Conservation (phyloP, 2,888 invertebrate species). For the Lacanobia wlatinum region DNA sequence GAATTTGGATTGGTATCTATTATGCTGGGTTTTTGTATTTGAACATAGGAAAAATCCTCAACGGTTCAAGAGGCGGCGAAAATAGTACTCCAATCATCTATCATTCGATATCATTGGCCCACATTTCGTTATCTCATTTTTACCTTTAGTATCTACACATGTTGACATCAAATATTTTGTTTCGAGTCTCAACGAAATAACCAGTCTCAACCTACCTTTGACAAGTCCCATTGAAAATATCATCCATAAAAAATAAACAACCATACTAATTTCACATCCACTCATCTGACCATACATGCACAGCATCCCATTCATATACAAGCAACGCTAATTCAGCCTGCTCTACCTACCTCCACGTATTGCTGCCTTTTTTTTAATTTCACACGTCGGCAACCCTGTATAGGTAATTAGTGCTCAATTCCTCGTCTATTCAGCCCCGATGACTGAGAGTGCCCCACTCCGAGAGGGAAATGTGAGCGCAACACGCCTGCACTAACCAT, state of each 20-base stretch:
- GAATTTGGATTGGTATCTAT: too few species aligned
- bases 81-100: too few species aligned
- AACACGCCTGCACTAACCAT: slow-evolving; percentile 33
- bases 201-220: background rate
- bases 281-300: slow-evolving; percentile 22
- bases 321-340: slow-evolving; percentile 45
- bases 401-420: slow-evolving; percentile 90
- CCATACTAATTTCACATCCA: slow-evolving; percentile 4
- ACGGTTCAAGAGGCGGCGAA: too few species aligned
- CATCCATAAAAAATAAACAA: background rate
- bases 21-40: too few species aligned
- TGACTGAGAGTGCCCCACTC: slow-evolving; percentile 80
- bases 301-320: slow-evolving; percentile 40
- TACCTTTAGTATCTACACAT: too few species aligned
- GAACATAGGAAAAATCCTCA: too few species aligned
- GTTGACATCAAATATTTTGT: too few species aligned
- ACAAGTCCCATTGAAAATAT: background rate
- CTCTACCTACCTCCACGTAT: slow-evolving; percentile 35
- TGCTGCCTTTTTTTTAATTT: slow-evolving; percentile 85
- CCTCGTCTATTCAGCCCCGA: slow-evolving; percentile 84
- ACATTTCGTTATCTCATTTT: too few species aligned
- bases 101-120: too few species aligned
- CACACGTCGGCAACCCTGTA: slow-evolving; percentile 84
- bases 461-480: slow-evolving; percentile 46
- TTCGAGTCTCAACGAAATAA: background rate